Evolutionary conservation across 2,888 invertebrate species (phyloP), one percentile per base, ranked within the genome.

Genomic region (Oxycera nigricornis): DNA sequence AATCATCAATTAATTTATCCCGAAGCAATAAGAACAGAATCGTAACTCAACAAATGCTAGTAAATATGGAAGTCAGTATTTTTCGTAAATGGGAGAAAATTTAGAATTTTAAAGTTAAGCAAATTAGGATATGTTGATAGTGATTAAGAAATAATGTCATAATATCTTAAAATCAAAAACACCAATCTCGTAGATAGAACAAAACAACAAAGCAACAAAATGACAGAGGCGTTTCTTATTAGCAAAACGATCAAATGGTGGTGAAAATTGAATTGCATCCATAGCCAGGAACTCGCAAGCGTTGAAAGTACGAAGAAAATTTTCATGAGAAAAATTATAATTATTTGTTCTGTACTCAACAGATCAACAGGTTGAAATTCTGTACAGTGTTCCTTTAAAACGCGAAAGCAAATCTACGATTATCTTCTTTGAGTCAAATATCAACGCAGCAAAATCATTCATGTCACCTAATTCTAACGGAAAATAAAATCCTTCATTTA

Each of bases 171-270:
- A 55, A 55, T 24, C 59, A 59, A 73, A 52, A 74, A 74, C 74
- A 74, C 74, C 74, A 74, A 74, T 62, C 65, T 72, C 74, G 57
- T 74, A 74, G 74, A 74, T 74, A 74, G 74, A 74, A 50, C 70
- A 61, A 67, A 55, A 67, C 28, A 52, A 61, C 57, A 46, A 74
- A 74, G 46, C 55, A 59, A 46, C 11, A 41, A 59, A 57, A 59
- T 67, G 46, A 70, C 20, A 35, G 11, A 52, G 17, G 46, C 41
- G 26, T 41, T 24, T 65, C 17, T 62, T 39, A 55, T 17, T 26
- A 55, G 39, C 6, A 55, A 46, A 35, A 57, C 17, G 22, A 14
- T 11, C 26, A 39, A 65, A 30, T 35, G 59, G 17, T n/a, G n/a
- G n/a, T n/a, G n/a, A n/a, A n/a, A n/a, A n/a, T n/a, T n/a, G n/a